Evolutionary conservation across 2,113 vertebrate species (phyloP), one percentile per base, ranked within the genome.

Genomic region (Ochotona princeps): DNA sequence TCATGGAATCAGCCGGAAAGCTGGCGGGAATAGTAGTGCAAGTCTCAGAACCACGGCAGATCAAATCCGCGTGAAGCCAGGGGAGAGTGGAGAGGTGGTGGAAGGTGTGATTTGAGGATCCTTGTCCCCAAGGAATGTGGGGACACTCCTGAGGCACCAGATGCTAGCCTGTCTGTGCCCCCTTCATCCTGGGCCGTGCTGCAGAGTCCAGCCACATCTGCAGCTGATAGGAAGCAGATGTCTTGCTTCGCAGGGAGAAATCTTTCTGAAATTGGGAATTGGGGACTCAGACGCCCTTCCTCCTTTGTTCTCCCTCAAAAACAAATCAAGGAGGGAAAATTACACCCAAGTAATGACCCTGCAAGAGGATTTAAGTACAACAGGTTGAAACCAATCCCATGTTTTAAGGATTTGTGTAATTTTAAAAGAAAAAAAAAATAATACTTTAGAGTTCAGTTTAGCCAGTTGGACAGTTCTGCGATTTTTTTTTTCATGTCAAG

Each of bases 361-460:
- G 54, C 54, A 57, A 63, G 92, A 85, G 81, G 57, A 67, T 82
- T 96, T 96, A 95, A 95, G 87, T 95, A 44, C 81, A 95, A 65
- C 93, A 93, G 93, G 94, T 97, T 95, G 96, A 96, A 94, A 94
- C 89, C 89, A 80, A 95, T 75, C 88, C 83, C 74, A 67, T 83
- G 89, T 94, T 96, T 96, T 96, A 94, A 95, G 88, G 96, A 96
- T 96, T 95, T 96, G 85, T 80, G 93, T 88, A 96, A 96, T 97
- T 96, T 90, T 70, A 72, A 94, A 81, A 75, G 49, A 94, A 91
- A 83, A 88, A 81, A 75, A 61, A 57, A 76, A 85, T 72, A 70
- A 57, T 3, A n/a, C 28, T 95, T 96, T 90, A 80, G 92, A 93
- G 60, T 72, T 88, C 89, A 87, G 78, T 90, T 94, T 76, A 83